Base-by-base conservation (phyloP, 2,888 invertebrate genomes). In the Ichneumoninae sp. region DNA sequence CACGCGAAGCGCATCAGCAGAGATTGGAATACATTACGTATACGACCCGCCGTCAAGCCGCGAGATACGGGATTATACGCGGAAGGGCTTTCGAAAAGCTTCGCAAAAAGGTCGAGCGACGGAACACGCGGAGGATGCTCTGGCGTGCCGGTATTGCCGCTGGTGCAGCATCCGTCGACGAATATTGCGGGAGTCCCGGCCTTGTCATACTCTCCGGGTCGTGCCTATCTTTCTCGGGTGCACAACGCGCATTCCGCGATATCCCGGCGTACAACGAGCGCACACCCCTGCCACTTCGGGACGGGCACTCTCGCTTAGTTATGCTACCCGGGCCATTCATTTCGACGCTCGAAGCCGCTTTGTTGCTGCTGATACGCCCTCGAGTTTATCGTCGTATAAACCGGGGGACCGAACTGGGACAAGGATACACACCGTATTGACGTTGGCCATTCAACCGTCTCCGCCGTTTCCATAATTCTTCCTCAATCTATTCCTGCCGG, bases 361-460 rank as follows among this genome's bases (percentile, higher is more conserved):
- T 81, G 81, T 81, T 81, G 65, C 77, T 22, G 52, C 81, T 84
- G 84, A 84, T 84, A 84, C 52, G 84, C 84, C 75, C 44, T 74
- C 74, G 81, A 84, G 74, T 84, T 84, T 84, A 78, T 84, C 78
- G 78, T 50, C 36, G 74, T 26, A 69, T 66, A 78, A 78, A 73
- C 81, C 81, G 57, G 69, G 54, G 44, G 73, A 63, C 60, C 73
- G 63, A 54, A 77, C 71, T 77, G 73, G 69, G 77, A 36, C 70
- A 78, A 66, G 68, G 78, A 65, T 70, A 69, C 47, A 63, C 50
- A 40, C 63, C 19, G 57, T 70, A 84, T 84, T 81, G 84, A 81
- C 78, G 73, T 84, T 84, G 68, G 47, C 81, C 74, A 78, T 81
- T 57, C 77, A 54, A 30, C 54, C 63, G 66, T 74, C 81, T 70